A percentile compares a stretch with the other conserved stretches of the same genome.
Conservation (phyloP, 2,797 vertebrate genomes). For the Peromyscus attwateri region DNA sequence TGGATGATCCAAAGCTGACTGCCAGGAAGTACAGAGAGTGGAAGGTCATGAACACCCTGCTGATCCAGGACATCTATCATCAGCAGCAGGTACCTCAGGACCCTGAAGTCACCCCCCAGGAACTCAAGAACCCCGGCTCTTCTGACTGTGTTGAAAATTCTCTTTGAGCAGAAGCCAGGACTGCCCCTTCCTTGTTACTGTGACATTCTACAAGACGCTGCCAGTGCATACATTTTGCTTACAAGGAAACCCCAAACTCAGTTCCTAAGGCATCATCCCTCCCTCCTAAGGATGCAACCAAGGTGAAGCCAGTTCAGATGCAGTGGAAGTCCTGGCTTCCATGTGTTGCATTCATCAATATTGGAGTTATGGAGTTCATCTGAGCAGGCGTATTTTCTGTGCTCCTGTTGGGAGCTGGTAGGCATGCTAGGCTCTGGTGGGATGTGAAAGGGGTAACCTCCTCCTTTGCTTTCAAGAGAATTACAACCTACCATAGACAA, state of each 20-base stretch:
- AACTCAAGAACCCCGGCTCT: slow-evolving; percentile 69
- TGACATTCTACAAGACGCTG: slow-evolving; percentile 72
- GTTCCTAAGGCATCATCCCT: slow-evolving; percentile 46
- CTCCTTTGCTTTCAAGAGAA: slow-evolving; percentile 25
- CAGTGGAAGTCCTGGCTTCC: background rate
- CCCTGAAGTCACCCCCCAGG: slow-evolving; percentile 65
- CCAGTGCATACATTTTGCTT: slow-evolving; percentile 50
- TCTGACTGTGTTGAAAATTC: slow-evolving; percentile 81
- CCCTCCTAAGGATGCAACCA: background rate
- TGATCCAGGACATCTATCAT: slow-evolving; percentile 93
- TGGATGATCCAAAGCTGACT: slow-evolving; percentile 91
- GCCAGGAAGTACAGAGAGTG: slow-evolving; percentile 94
- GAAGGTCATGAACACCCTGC: slow-evolving; percentile 93
- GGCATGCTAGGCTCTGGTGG: background rate
- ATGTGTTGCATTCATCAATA: background rate
- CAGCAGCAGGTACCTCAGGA: slow-evolving; percentile 79
- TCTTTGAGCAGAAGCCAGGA: slow-evolving; percentile 79
- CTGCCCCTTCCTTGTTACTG: background rate
- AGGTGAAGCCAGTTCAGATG: background rate
- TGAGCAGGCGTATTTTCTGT: background rate
- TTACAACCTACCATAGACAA: slow-evolving; percentile 15
- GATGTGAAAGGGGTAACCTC: background rate
- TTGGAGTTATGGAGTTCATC: background rate
- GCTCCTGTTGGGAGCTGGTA: background rate
- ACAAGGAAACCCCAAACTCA: slow-evolving; percentile 59